Conservation (phyloP, 2,888 invertebrate species). For the Macaria liturata region DNA sequence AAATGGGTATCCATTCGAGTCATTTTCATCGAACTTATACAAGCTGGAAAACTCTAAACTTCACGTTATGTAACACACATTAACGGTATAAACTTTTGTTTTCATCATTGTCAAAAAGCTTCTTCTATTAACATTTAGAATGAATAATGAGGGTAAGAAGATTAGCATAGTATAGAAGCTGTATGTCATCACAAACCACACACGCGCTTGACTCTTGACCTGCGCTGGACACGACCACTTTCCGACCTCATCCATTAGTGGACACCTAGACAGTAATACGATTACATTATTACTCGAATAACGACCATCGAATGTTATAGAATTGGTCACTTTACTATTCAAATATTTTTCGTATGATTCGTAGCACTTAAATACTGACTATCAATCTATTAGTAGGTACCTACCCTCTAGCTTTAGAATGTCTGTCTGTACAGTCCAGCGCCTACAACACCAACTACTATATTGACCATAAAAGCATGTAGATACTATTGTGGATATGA, state of each 20-base stretch:
- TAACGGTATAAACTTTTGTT: background rate
- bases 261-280: constrained; percentile 23
- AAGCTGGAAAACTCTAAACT: no score
- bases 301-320: constrained; percentile 32
- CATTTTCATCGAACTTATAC: no score
- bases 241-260: constrained; percentile 37
- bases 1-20: no score
- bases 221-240: constrained; percentile 51
- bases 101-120: constrained; percentile 6
- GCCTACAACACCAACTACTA: no score
- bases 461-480: no score
- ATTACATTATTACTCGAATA: constrained; percentile 22
- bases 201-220: constrained; percentile 40
- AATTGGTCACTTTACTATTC: constrained; percentile 2
- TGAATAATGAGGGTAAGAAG: constrained; percentile 29
- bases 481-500: no score
- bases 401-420: no score
- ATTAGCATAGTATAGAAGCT: constrained; percentile 40
- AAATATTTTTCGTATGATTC: no score
- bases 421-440: no score
- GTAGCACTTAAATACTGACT: no score
- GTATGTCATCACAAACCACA: constrained; percentile 50
- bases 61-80: no score
- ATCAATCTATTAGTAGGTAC: no score
- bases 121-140: constrained; percentile 31